Conservation (phyloP, 1,140 invertebrate species). For the Notospermus geniculatus region DNA sequence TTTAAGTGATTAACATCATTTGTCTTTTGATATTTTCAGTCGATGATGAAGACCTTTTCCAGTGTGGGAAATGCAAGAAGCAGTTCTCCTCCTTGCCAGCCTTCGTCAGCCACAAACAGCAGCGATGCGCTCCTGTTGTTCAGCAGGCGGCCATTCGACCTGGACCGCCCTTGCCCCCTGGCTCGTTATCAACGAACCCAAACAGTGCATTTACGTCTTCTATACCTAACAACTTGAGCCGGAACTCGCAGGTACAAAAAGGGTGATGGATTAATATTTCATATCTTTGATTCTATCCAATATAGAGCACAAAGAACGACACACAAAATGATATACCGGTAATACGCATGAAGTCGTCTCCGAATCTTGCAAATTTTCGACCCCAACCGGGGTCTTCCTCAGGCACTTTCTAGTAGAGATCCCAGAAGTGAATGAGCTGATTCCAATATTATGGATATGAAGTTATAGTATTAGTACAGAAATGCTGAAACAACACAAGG, state of each 20-base stretch:
- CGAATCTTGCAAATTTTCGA: no score
- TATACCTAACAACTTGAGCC: background rate
- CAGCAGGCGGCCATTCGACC: conserved; percentile 8
- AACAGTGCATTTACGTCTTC: conserved; percentile 10
- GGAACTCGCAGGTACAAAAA: background rate
- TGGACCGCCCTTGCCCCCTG: conserved; percentile 13
- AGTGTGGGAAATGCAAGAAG: conserved; percentile 69
- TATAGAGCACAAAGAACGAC: no score
- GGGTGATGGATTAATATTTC: no score
- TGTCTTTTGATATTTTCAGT: conserved; percentile 30
- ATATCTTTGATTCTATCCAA: no score
- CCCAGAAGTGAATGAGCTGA: no score
- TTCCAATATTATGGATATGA: no score
- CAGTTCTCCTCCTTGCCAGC: conserved; percentile 62
- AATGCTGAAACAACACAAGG: no score
- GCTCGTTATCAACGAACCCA: background rate
- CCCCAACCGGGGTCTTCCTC: no score
- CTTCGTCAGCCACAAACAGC: conserved; percentile 65
- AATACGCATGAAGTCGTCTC: no score
- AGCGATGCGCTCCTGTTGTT: conserved; percentile 33
- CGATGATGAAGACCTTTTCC: conserved; percentile 67
- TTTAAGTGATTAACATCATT: background rate
- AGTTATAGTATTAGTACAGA: no score
- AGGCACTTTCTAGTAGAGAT: no score
- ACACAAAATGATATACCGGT: no score